Evolutionary conservation across 1,140 invertebrate species (phyloP).

Genomic region (Panagrolaimus sp.): DNA sequence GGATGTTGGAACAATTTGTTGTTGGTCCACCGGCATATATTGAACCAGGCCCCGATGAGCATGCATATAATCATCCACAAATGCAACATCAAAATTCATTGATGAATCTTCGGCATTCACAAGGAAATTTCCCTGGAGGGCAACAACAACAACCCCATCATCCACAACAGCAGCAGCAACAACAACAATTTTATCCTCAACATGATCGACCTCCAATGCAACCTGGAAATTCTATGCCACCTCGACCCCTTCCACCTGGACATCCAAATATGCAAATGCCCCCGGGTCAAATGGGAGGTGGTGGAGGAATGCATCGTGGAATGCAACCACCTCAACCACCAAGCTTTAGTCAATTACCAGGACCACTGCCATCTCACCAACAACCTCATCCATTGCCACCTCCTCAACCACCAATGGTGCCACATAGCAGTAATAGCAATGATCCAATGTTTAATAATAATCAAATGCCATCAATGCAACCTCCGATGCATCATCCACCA

Average conservation of each 20-base stretch:
- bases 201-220: background rate
- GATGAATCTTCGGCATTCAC: too few species aligned
- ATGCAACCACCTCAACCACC: background rate
- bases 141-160: background rate
- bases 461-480: too few species aligned
- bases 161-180: conserved; percentile 2
- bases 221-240: background rate
- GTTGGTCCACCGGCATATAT: background rate
- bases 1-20: background rate
- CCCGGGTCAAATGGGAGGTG: too few species aligned
- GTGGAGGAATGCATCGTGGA: conserved; percentile 3
- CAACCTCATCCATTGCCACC: too few species aligned
- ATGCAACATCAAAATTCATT: too few species aligned
- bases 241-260: background rate
- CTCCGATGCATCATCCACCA: too few species aligned
- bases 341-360: background rate
- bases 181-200: background rate
- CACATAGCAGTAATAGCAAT: too few species aligned
- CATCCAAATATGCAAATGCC: background rate
- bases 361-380: background rate
- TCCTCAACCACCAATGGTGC: too few species aligned
- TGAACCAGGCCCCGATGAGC: background rate
- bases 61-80: too few species aligned
- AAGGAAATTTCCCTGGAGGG: too few species aligned
- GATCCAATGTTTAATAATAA: too few species aligned